Base-by-base conservation (phyloP, 2,797 vertebrate species). In the Sciurus vulgaris region DNA sequence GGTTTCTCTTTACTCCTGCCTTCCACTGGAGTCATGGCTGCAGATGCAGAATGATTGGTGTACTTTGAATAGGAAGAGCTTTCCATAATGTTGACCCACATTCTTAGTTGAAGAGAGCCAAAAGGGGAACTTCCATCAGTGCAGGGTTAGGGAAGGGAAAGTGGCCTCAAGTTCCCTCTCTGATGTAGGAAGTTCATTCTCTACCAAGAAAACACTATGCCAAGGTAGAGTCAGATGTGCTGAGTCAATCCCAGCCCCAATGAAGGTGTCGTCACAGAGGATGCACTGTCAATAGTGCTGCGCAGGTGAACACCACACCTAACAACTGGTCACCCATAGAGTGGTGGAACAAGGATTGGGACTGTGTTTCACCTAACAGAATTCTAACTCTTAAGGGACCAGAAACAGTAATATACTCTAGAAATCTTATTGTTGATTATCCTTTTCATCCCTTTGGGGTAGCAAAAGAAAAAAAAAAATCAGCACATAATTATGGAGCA, bases 1-100 rank as follows among this genome's bases (percentile, higher is more conserved):
- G 72, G n/a, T 78, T 94, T 97, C n/a, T 83, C 47, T 87, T 56
- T 12, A n/a, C 13, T 87, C 63, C 83, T 47, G 38, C 78, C 63
- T 88, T 91, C 93, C 1, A 1, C 65, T 86, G 20, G 61, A n/a
- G 56, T 82, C 51, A 56, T 61, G 4, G 24, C 82, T 69, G 14
- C 38, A 67, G 59, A 63, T 74, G 67, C 54, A 92, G 28, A 83
- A 30, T 28, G 54, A 35, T 22, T 72, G 54, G 74, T 74, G 44
- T 73, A 17, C 67, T 84, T 90, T 86, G 81, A 87, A 76, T 69
- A 67, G 67, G 7, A 5, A 84, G 93, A 69, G 33, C 11, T 89
- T 91, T 89, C 59, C 56, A 49, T 89, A 35, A 65, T 65, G 24
- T 81, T 79, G 72, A 90, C n/a, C n/a, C 72, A 28, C 30, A 12